Evolutionary conservation across 2,888 invertebrate genomes (phyloP).

Genomic region (Rhyacophila evoluta): DNA sequence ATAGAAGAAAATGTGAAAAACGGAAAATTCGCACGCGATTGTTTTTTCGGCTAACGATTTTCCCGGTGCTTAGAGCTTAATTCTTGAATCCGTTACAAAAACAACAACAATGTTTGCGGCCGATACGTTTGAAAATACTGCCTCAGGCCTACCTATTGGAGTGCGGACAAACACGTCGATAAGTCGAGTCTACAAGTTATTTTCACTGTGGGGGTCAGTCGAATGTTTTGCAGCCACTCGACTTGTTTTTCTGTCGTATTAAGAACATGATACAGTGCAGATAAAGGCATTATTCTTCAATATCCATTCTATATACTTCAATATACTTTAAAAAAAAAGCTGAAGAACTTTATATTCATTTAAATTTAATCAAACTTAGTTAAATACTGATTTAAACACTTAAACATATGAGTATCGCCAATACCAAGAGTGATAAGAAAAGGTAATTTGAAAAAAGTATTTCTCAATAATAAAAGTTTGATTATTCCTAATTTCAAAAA

Average conservation of each 20-base stretch:
- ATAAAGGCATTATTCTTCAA: neutral
- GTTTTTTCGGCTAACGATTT: slow-evolving; percentile 16
- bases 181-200: slow-evolving; percentile 9
- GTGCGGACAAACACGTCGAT: slow-evolving; percentile 14
- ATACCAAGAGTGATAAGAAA: no score
- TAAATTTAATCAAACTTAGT: no score
- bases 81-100: slow-evolving; percentile 13
- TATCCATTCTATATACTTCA: no score
- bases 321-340: no score
- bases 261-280: neutral
- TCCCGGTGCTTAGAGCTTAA: neutral
- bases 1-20: neutral
- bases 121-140: slow-evolving; percentile 19
- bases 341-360: no score
- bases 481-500: no score
- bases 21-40: neutral
- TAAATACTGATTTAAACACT: no score
- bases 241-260: neutral
- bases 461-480: no score
- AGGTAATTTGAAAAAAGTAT: no score
- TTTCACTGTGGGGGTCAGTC: neutral
- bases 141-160: neutral
- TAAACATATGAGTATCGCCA: no score
- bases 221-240: neutral
- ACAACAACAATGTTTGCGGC: slow-evolving; percentile 10